phyloP scores from a whole-genome alignment of 2,113 vertebrate species.

The Paedocypris sp. region DNA sequence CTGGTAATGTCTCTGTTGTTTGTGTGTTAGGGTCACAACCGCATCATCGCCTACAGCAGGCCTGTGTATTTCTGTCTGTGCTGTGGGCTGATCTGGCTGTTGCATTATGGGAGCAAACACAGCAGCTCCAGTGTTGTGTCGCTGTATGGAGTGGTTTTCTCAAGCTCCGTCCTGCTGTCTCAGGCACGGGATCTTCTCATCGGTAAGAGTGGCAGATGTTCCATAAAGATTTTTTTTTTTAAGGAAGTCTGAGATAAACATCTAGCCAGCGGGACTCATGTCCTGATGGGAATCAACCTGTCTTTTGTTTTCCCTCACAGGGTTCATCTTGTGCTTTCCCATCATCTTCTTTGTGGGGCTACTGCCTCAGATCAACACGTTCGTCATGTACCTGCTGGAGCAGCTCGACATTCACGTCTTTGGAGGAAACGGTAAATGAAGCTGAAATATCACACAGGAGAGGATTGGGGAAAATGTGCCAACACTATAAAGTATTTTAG shows the following conservation, averaged over 20 bases:
- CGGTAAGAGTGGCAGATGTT: too few species aligned
- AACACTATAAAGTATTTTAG: too few species aligned
- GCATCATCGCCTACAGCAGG: constrained; percentile 97
- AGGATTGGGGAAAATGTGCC: not conserved
- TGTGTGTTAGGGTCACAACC: constrained; percentile 80
- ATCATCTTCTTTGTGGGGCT: constrained; percentile 93
- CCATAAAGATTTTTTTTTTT: too few species aligned
- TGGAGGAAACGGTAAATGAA: constrained; percentile 86
- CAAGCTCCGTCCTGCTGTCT: constrained; percentile 80
- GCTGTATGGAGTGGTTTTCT: constrained; percentile 85
- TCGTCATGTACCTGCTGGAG: constrained; percentile 96
- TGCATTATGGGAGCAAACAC: constrained; percentile 83
- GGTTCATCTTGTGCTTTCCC: constrained; percentile 94
- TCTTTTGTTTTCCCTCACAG: constrained; percentile 50
- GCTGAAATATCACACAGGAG: not conserved
- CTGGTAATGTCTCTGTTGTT: not conserved
- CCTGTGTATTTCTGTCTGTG: constrained; percentile 98
- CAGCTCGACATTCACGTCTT: constrained; percentile 97
- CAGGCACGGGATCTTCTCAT: constrained; percentile 93
- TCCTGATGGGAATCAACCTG: not conserved
- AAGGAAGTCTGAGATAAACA: too few species aligned
- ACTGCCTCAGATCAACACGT: constrained; percentile 97
- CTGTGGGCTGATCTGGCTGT: constrained; percentile 92
- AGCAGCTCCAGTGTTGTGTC: constrained; percentile 67
- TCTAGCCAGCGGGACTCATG: not conserved